These are phyloP conservation scores for Hypomecis punctinalis DNA, from an alignment of 2,888 invertebrate genomes.

Conservation along the genomic window DNA sequence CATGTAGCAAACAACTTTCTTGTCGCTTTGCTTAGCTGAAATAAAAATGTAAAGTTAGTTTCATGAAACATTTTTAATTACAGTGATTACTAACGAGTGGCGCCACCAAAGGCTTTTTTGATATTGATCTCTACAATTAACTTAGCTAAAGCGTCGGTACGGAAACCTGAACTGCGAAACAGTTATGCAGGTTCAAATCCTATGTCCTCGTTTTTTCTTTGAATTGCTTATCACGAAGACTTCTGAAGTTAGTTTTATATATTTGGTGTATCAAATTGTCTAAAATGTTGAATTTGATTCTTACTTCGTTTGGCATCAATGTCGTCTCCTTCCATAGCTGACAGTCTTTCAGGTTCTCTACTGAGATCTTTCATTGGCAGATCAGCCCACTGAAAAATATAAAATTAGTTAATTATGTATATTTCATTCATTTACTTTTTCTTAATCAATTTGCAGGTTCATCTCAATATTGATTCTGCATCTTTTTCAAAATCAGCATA, in stretches of 20 bases:
- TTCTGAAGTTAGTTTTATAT: too few relatives aligned
- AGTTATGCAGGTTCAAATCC: too few relatives aligned
- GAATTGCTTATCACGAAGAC: too few relatives aligned
- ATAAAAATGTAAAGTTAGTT: not conserved
- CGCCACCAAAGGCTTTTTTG: too few relatives aligned
- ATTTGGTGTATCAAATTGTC: too few relatives aligned
- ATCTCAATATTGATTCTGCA: not conserved
- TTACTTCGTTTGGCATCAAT: slow-evolving; percentile 66
- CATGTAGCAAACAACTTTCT: slow-evolving; percentile 91
- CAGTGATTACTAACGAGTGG: not conserved
- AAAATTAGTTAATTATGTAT: slow-evolving; percentile 10
- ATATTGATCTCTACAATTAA: too few relatives aligned
- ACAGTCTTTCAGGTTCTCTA: slow-evolving; percentile 55
- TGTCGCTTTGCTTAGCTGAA: slow-evolving; percentile 71
- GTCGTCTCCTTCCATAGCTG: slow-evolving; percentile 44
- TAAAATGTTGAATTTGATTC: slow-evolving; percentile 14
- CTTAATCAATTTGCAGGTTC: too few relatives aligned
- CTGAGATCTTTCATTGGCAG: slow-evolving; percentile 53
- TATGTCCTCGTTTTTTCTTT: too few relatives aligned
- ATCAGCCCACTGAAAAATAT: slow-evolving; percentile 62
- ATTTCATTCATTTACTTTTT: not conserved
- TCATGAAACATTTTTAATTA: not conserved
- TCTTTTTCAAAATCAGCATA: not conserved
- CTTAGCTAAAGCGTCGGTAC: too few relatives aligned
- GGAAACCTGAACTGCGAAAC: too few relatives aligned